Base-by-base conservation (phyloP, 1,140 invertebrate genomes). In the Cotesia glomerata region DNA sequence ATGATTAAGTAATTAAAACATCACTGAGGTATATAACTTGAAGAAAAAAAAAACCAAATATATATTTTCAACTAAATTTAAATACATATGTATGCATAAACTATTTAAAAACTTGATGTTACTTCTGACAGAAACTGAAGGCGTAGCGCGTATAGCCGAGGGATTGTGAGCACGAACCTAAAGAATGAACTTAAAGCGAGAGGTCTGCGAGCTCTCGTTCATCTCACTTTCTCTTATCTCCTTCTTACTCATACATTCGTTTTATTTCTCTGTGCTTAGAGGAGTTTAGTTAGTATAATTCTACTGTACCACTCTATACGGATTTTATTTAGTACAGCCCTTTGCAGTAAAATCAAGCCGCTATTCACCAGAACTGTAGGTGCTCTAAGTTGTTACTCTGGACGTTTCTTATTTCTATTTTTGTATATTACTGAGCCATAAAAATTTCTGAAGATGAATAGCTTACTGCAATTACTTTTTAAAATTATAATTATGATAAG, bases 221-320 rank as follows among this genome's bases (percentile, higher is more conserved):
- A n/a, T 66, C 45, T 61, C 35, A 36, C 49, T 62, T 72, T 65
- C 49, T 56, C 64, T 61, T 62, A 36, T 67, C 49, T 71, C 34
- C 45, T 49, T 71, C 39, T 71, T 66, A 35, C 34, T 52, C 73
- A 35, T 18, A 18, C 26, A 11, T 72, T 71, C 72, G 51, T 71
- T 72, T 74, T 71, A 69, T 58, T 67, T 65, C 75, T 70, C 74
- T 71, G 72, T 73, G 73, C 64, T 11, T 49, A 56, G 52, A 45
- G 39, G 11, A 11, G 39, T 11, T 45, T 11, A 45, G 39, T 45
- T 45, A 39, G 35, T 52, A 45, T 64, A 56, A 34, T 13, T 62
- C 13, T 52, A 26, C 49, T 67, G 34, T 66, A 32, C 18, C 49
- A 52, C 14, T 51, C 45, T 45, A 45, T 39, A 45, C 39, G 8